Evolutionary conservation across 2,113 vertebrate species (phyloP).

Genomic region (Colossoma macropomum): DNA sequence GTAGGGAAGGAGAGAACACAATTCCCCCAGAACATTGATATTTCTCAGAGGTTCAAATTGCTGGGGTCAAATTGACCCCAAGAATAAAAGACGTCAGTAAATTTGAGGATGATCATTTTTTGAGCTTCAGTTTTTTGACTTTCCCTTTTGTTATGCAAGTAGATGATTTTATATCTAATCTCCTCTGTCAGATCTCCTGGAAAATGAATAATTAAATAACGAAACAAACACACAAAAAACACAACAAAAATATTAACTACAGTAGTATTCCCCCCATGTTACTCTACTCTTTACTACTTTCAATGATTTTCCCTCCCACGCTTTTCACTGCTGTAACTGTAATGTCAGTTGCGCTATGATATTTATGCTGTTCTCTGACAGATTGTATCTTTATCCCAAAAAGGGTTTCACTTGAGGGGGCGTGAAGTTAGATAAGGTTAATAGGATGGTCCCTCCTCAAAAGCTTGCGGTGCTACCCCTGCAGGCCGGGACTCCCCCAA

Average conservation of each 20-base stretch:
- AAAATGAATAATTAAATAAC: background rate
- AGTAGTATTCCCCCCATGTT: background rate
- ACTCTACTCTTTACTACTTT: background rate
- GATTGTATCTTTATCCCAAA: conserved; percentile 14
- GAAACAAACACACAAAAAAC: background rate
- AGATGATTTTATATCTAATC: too few species aligned
- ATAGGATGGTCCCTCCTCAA: conserved; percentile 32
- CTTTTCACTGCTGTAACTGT: background rate
- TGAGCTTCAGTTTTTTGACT: too few species aligned
- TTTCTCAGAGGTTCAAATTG: too few species aligned
- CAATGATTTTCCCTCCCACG: background rate
- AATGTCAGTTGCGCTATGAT: background rate
- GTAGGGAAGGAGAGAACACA: too few species aligned
- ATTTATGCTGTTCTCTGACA: background rate
- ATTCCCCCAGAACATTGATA: too few species aligned
- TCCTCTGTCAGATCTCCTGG: too few species aligned
- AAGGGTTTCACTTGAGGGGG: conserved; percentile 6
- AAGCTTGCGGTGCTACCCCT: background rate
- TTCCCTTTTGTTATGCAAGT: too few species aligned
- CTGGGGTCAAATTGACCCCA: too few species aligned
- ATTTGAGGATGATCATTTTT: too few species aligned
- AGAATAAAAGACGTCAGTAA: too few species aligned
- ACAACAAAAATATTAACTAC: background rate
- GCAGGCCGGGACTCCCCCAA: conserved; percentile 31
- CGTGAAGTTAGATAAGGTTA: conserved; percentile 7